Conservation (phyloP, 2,888 invertebrate genomes). For the Sarcophaga carnaria region DNA sequence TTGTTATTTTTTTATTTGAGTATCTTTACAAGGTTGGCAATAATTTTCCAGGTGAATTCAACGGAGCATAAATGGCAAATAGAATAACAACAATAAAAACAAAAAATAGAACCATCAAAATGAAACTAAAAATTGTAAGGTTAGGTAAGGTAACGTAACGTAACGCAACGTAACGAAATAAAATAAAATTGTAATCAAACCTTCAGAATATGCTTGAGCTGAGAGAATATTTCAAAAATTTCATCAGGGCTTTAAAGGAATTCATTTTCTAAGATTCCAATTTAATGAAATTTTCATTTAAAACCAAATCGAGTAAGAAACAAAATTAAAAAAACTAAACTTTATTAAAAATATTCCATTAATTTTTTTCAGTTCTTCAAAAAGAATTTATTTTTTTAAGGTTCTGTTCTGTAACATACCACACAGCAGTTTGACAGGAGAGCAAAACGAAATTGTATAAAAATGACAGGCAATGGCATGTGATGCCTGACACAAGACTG, state of each 20-base stretch:
- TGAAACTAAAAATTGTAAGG: constrained; percentile 47
- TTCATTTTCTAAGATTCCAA: not conserved
- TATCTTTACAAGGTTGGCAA: constrained; percentile 50
- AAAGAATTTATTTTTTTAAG: constrained; percentile 28
- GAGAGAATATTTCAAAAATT: not conserved
- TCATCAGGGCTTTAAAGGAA: not conserved
- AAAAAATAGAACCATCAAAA: not conserved
- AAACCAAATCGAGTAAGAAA: too few relatives aligned
- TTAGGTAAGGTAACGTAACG: constrained; percentile 20
- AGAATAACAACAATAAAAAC: constrained; percentile 6
- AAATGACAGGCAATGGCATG: constrained; percentile 59
- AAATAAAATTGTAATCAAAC: constrained; percentile 46
- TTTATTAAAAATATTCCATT: too few relatives aligned
- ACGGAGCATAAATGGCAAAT: constrained; percentile 63
- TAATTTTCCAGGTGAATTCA: constrained; percentile 58
- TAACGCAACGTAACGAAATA: constrained; percentile 42
- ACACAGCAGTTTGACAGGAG: not conserved
- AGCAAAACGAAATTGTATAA: constrained; percentile 11
- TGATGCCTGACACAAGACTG: constrained; percentile 65
- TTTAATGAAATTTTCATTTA: too few relatives aligned
- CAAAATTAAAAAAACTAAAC: too few relatives aligned
- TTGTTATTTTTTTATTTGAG: constrained; percentile 6
- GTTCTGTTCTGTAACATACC: not conserved
- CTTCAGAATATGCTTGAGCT: constrained; percentile 11
- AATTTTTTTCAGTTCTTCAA: not conserved